Conservation (phyloP, 1,140 invertebrate genomes). For the Zaprionus kolodkinae region DNA sequence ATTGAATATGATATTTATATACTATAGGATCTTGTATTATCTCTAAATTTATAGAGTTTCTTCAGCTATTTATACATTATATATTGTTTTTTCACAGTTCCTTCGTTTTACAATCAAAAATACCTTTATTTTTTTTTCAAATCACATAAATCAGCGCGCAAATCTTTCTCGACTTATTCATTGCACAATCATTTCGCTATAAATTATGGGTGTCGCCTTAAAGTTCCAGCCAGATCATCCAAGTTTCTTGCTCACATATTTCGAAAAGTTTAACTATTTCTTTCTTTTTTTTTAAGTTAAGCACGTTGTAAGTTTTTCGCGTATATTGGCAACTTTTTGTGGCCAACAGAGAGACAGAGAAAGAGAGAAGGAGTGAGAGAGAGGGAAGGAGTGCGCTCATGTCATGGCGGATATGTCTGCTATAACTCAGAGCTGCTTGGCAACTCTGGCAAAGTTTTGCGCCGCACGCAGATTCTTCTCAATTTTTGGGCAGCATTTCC, state of each 20-base stretch:
- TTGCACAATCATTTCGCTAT: neutral
- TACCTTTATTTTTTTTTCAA: too few species aligned
- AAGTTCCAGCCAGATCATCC: neutral
- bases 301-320: slow-evolving; percentile 1
- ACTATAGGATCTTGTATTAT: too few species aligned
- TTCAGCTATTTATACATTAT: too few species aligned
- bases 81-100: too few species aligned
- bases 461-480: slow-evolving; percentile 1
- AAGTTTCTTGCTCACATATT: neutral
- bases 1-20: too few species aligned
- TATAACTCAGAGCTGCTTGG: slow-evolving; percentile 7
- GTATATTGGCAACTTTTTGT: slow-evolving; percentile 8
- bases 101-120: too few species aligned
- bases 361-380: too few species aligned
- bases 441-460: slow-evolving; percentile 1
- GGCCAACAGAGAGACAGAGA: neutral
- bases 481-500: slow-evolving; percentile 8
- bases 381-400: neutral
- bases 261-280: neutral
- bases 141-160: neutral
- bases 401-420: slow-evolving; percentile 5
- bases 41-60: too few species aligned
- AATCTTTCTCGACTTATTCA: neutral
- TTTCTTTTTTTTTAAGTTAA: neutral
- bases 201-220: neutral